These are phyloP conservation scores for Alloscopus bannaensis DNA, from an alignment of 2,888 invertebrate genomes.

Conservation along the genomic window DNA sequence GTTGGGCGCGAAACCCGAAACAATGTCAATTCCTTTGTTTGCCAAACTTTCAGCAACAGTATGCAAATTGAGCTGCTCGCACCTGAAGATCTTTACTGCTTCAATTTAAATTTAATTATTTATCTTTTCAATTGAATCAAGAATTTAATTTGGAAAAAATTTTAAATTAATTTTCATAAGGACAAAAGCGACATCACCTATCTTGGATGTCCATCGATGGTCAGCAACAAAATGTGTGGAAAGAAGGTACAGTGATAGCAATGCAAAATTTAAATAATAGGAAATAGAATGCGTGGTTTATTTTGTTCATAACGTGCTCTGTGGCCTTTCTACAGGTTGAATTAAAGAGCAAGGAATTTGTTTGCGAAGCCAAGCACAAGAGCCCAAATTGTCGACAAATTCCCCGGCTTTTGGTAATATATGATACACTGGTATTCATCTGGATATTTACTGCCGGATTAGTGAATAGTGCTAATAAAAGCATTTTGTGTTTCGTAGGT, in stretches of 20 bases:
- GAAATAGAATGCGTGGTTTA: too few species aligned
- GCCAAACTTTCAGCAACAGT: too few species aligned
- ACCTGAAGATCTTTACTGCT: too few species aligned
- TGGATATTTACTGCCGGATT: not conserved
- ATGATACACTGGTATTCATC: not conserved
- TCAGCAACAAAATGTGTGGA: slow-evolving; percentile 66
- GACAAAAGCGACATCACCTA: slow-evolving; percentile 71
- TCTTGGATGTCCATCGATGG: slow-evolving; percentile 67
- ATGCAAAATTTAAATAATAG: too few species aligned
- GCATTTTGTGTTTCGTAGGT: slow-evolving; percentile 48
- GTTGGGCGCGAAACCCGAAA: too few species aligned
- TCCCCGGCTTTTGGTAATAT: slow-evolving; percentile 67
- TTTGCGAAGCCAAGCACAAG: slow-evolving; percentile 70
- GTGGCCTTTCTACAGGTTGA: slow-evolving; percentile 65
- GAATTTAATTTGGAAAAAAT: too few species aligned
- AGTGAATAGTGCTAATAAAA: not conserved
- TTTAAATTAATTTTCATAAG: too few species aligned
- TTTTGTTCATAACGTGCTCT: too few species aligned
- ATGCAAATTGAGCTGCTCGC: too few species aligned
- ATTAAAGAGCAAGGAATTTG: slow-evolving; percentile 69
- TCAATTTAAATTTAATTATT: too few species aligned
- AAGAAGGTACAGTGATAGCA: slow-evolving; percentile 64
- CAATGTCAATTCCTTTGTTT: too few species aligned
- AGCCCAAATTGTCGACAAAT: slow-evolving; percentile 68
- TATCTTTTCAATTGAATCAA: too few species aligned